Percentiles rank a stretch among this genome's conserved stretches.
Evolutionary conservation across 1,140 invertebrate genomes (phyloP).

Genomic region (Luehdorfia chinensis): DNA sequence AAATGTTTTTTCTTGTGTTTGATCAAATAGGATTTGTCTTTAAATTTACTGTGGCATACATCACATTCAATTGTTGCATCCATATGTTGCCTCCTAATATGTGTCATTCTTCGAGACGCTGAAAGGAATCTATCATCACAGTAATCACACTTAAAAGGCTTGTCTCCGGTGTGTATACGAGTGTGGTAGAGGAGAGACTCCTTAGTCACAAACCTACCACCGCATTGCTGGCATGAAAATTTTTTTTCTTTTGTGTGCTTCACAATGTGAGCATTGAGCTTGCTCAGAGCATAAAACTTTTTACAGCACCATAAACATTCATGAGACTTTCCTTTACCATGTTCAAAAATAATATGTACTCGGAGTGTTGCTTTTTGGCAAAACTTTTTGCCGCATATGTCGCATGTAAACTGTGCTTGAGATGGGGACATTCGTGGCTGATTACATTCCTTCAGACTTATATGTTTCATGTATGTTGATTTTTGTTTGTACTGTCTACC

Average conservation of each 20-base stretch:
- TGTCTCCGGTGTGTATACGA: constrained; percentile 54
- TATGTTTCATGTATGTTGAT: too few species aligned
- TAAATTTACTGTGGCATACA: constrained; percentile 46
- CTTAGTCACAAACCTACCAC: constrained; percentile 46
- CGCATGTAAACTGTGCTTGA: constrained; percentile 26
- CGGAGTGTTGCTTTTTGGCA: constrained; percentile 39
- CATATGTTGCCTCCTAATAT: constrained; percentile 49
- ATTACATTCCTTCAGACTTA: too few species aligned
- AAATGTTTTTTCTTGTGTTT: too few species aligned
- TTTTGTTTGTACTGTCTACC: too few species aligned
- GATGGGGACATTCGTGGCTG: too few species aligned
- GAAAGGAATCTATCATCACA: constrained; percentile 56
- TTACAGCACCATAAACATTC: constrained; percentile 53
- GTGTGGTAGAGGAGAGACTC: constrained; percentile 47
- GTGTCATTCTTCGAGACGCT: constrained; percentile 52
- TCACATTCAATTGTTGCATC: constrained; percentile 43
- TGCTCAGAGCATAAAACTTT: constrained; percentile 50
- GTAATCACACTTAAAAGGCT: constrained; percentile 46
- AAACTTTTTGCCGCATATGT: constrained; percentile 52
- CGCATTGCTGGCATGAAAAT: constrained; percentile 49
- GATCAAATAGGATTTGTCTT: too few species aligned
- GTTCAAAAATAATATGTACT: constrained; percentile 45
- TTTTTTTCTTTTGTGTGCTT: constrained; percentile 56
- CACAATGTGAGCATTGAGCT: constrained; percentile 43
- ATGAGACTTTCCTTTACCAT: constrained; percentile 46